Evolutionary conservation across 1,140 invertebrate species (phyloP), one percentile per base, ranked within the genome.

Genomic region (Philotrypesis tridentata): DNA sequence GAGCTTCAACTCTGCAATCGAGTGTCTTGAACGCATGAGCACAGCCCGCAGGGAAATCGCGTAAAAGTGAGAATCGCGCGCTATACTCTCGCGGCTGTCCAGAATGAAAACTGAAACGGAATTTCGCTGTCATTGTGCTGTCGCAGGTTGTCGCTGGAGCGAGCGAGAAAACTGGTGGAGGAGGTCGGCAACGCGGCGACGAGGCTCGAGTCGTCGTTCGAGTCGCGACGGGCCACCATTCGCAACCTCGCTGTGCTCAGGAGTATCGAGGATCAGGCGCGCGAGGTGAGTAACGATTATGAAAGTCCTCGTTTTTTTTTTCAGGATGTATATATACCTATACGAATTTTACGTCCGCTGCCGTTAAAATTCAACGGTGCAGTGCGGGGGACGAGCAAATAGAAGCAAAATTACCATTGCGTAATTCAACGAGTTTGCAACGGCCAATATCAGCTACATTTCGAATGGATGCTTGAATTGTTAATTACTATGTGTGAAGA

Each of bases 251-350:
- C 90, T 25, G 90, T 92, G 76, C 84, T 92, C 31, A 85, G 90
- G 40, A 92, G 89, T 75, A 92, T 92, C 87, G 90, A 92, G 86
- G 91, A 92, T 82, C 91, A 92, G 70, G 90, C 91, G 48, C 86
- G 88, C 75, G 91, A 92, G 90, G 91, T 91, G 74, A 92, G 90
- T 88, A 1, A 12, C 17, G 21, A 55, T 14, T 37, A 43, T 12
- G 40, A 2, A 12, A 11, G 8, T 37, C 33, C 17, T 43, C 5
- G 1, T 43, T 9, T n/a, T n/a, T n/a, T n/a, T n/a, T n/a, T n/a
- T 37, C 33, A 37, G 3, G 33, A 37, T 37, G 9, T 37, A 37
- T 37, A 37, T 37, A 5, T 37, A 5, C 9, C 33, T 37, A 37
- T 9, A 9, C 33, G 9, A 37, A 37, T 37, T 37, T 37, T 5